Evolutionary conservation across 2,888 invertebrate genomes (phyloP), one percentile per base, ranked within the genome.

Genomic region (Trachelus tabidus): DNA sequence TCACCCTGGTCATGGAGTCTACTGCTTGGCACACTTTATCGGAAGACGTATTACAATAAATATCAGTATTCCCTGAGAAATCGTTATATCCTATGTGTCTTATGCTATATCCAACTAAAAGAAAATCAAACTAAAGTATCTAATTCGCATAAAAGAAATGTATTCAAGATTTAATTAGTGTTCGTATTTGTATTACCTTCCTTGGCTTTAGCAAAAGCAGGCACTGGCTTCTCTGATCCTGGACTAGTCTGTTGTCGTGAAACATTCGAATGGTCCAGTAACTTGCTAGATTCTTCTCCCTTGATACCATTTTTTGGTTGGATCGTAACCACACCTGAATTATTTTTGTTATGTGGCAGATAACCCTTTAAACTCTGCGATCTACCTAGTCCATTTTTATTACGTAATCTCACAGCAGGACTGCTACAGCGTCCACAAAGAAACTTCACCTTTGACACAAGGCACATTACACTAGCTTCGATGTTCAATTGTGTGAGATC

Each of bases 401-500:
- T 94, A 34, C 95, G 92, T 74, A 95, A 86, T 77, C 95, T 92
- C 12, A 95, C 94, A 6, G 95, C 95, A 4, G 95, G 95, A 87
- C 95, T 95, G 31, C 95, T 95, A 86, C 95, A 95, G 73, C 95
- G 93, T 1, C 95, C 95, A 88, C 96, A 96, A 6, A 97, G 92
- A 90, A 96, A 96, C 88, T 96, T 96, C 0, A 96, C 95, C 92
- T 97, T 97, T 85, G 96, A 96, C 34, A 96, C 95, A 81, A 97
- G 92, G 90, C 97, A 97, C 94, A 97, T 96, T 11, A 97, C 95
- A 87, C 96, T 96, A 0, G 97, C 97, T 92, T 97, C 97, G 76
- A 97, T 96, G 89, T 97, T 97, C 69, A 97, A 91, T 86, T 97
- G 95, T 0, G 96, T 97, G 80, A 97, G 93, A 90, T 97, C 97